Percentiles rank a stretch among this genome's conserved stretches.
phyloP scores from a whole-genome alignment of 2,113 vertebrate genomes.

The Synchiropus splendidus region DNA sequence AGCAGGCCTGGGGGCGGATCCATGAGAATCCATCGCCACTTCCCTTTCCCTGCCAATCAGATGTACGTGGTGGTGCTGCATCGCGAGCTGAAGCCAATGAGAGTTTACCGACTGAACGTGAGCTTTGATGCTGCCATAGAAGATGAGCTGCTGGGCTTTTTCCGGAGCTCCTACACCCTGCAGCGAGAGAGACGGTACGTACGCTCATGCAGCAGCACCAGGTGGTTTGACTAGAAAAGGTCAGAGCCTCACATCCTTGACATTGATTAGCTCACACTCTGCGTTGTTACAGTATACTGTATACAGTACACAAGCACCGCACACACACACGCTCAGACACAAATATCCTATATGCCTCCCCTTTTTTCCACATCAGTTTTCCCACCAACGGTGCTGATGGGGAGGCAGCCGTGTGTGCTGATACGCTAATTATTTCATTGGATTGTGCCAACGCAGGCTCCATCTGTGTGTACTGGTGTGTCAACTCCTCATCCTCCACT shows the following conservation, averaged over 20 bases:
- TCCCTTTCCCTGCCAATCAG: conserved; percentile 78
- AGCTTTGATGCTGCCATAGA: conserved; percentile 85
- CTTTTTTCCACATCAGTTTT: no score
- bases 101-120: conserved; percentile 82
- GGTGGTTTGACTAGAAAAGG: conserved; percentile 51
- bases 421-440: conserved; percentile 25
- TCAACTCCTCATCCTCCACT: neutral
- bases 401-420: conserved; percentile 26
- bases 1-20: conserved; percentile 76
- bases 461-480: conserved; percentile 1
- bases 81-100: conserved; percentile 77
- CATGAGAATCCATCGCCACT: conserved; percentile 76
- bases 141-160: conserved; percentile 91
- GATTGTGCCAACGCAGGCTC: conserved; percentile 3
- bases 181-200: conserved; percentile 80
- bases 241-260: conserved; percentile 46
- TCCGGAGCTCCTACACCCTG: conserved; percentile 85
- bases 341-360: conserved; percentile 24
- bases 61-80: conserved; percentile 84
- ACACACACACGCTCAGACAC: conserved; percentile 10
- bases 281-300: neutral
- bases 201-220: conserved; percentile 31
- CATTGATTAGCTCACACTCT: conserved; percentile 50
- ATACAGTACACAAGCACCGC: no score
- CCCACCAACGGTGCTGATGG: conserved; percentile 23